Conservation (phyloP, 2,888 invertebrate species). For the Megamerina dolium region DNA sequence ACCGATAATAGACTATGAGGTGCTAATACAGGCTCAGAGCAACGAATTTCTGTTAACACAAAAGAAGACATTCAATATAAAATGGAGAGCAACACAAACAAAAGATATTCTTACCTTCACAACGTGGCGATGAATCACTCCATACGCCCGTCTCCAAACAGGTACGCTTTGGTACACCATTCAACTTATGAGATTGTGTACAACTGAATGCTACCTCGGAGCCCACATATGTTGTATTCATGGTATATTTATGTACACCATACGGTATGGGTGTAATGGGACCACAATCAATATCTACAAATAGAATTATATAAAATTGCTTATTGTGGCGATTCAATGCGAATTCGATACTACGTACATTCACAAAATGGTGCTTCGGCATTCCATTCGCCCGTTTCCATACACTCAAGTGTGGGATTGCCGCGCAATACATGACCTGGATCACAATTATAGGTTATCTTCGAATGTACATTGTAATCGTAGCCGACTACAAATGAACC, state of each 20-base stretch:
- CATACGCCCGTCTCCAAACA: constrained; percentile 73
- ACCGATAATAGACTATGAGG: constrained; percentile 82
- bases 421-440: constrained; percentile 75
- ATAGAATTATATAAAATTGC: too few relatives aligned
- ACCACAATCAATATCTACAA: constrained; percentile 79
- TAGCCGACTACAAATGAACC: constrained; percentile 85
- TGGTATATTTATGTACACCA: constrained; percentile 69
- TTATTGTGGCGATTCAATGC: background rate
- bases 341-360: constrained; percentile 55
- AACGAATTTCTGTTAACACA: constrained; percentile 67
- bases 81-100: background rate
- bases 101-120: constrained; percentile 59
- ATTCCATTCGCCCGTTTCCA: constrained; percentile 76
- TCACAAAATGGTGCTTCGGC: constrained; percentile 75
- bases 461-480: constrained; percentile 82
- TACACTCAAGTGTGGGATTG: constrained; percentile 63
- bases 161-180: constrained; percentile 64
- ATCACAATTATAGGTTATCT: constrained; percentile 83
- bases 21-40: constrained; percentile 75
- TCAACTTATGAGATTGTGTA: constrained; percentile 70
- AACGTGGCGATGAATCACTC: constrained; percentile 79
- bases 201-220: constrained; percentile 78
- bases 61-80: too few relatives aligned
- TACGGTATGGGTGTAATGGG: constrained; percentile 72
- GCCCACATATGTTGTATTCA: constrained; percentile 73